Base-by-base conservation (phyloP, 2,888 invertebrate genomes). In the Plagodis pulveraria region DNA sequence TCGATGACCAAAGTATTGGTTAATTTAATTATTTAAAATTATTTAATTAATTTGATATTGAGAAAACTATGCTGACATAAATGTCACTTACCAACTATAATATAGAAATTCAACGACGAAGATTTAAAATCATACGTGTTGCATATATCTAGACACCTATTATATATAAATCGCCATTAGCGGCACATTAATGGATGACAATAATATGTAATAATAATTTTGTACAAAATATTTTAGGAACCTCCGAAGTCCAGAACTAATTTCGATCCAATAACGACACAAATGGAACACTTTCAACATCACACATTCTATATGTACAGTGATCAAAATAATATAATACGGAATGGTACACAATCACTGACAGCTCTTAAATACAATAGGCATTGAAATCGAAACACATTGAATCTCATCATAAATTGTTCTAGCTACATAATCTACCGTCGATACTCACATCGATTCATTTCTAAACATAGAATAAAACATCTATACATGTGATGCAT, bases 1-100 rank as follows among this genome's bases (percentile, higher is more conserved):
- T 89, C 88, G 86, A 91, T 89, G 87, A 85, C 82, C 80, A 56
- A 81, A 40, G 80, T 83, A 80, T 80, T 75, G 77, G 74, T 77
- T 77, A 70, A 67, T 65, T 62, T 52, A 68, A 55, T 69, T 70
- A 52, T 69, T n/a, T 66, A 41, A 41, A 41, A 41, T 56, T 10
- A 40, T 61, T 72, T 69, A 67, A 72, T 67, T 67, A 68, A 60
- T 74, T 74, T 76, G 78, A 77, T 76, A 74, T 76, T 69, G 68
- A 80, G 73, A 75, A 72, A 76, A 77, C 75, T 74, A 80, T 83
- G 80, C 76, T 67, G 73, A 75, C 72, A 76, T 72, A 74, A 73
- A 73, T 69, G 70, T 80, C 70, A 73, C 78, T 76, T 81, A 80
- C 33, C 58, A 72, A 73, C 48, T 58, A 58, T 53, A 50, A 59